Conservation (phyloP, 2,888 invertebrate species). For the Tenthredo distinguenda region DNA sequence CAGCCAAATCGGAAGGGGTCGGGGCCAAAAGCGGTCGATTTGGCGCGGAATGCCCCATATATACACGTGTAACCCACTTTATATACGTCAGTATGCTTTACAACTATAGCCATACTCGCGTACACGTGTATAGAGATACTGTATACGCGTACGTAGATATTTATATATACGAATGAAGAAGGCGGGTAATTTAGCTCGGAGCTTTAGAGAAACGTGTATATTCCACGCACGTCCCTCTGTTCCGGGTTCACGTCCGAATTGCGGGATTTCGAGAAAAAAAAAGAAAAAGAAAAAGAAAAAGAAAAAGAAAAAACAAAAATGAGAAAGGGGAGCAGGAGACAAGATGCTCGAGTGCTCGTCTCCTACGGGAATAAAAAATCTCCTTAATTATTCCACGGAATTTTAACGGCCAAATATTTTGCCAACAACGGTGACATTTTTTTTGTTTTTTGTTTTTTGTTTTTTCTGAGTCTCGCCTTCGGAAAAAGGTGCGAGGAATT, state of each 20-base stretch:
- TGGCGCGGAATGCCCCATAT: too few relatives aligned
- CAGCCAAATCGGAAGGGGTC: too few relatives aligned
- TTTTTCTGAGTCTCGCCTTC: not conserved
- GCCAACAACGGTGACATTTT: too few relatives aligned
- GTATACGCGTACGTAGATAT: not conserved
- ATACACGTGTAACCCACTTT: not conserved
- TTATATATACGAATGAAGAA: not conserved
- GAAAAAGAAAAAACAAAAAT: not conserved
- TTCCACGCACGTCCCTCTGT: slow-evolving; percentile 43
- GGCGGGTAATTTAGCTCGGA: slow-evolving; percentile 34
- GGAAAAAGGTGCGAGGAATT: too few relatives aligned
- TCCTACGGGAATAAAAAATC: not conserved
- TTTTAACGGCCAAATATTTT: not conserved
- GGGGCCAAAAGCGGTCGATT: too few relatives aligned
- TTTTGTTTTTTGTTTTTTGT: not conserved
- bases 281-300: not conserved
- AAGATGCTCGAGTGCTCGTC: not conserved
- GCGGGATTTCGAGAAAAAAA: slow-evolving; percentile 10
- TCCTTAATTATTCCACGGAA: not conserved
- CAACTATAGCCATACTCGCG: not conserved
- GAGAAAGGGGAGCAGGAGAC: not conserved
- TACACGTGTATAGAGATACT: not conserved
- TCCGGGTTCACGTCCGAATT: slow-evolving; percentile 36
- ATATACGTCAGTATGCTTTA: not conserved
- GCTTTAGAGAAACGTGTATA: slow-evolving; percentile 30